Percentiles rank a stretch among this genome's conserved stretches.
These are phyloP conservation scores for Mormyrops boulengeri DNA, from an alignment of 2,797 vertebrate genomes.

Conservation along the genomic window DNA sequence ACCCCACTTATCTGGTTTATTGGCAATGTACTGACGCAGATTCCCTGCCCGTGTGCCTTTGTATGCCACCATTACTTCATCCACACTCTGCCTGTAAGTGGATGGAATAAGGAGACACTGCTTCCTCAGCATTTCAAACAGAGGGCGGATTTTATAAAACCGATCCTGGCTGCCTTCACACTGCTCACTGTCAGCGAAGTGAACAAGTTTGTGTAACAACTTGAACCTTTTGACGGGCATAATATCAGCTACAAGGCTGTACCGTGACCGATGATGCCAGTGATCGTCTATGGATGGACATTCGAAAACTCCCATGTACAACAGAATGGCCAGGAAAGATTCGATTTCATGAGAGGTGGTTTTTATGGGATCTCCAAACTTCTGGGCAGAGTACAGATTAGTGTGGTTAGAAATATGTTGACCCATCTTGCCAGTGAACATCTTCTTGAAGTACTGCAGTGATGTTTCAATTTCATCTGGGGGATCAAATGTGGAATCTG, in stretches of 20 bases:
- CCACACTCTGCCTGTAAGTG: not conserved
- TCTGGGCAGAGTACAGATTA: not conserved
- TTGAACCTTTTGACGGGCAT: not conserved
- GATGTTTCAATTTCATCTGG: not conserved
- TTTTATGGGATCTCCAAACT: too few species aligned
- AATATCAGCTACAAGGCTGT: not conserved
- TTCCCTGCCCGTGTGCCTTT: constrained; percentile 13
- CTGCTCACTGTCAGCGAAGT: constrained; percentile 14
- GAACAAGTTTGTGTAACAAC: not conserved
- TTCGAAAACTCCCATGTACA: constrained; percentile 23
- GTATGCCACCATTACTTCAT: constrained; percentile 22
- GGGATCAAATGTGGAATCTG: not conserved
- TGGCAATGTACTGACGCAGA: constrained; percentile 9
- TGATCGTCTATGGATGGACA: constrained; percentile 19
- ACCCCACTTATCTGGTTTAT: constrained; percentile 18
- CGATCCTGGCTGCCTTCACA: not conserved
- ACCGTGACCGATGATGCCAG: constrained; percentile 1
- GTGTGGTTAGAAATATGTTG: not conserved
- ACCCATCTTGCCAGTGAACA: not conserved
- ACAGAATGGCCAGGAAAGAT: not conserved
- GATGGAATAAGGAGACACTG: not conserved
- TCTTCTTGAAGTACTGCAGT: not conserved
- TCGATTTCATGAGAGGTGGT: not conserved
- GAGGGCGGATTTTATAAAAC: constrained; percentile 6
- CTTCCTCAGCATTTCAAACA: constrained; percentile 11